Evolutionary conservation across 2,797 vertebrate genomes (phyloP).

Genomic region (Pangasius krempfi): DNA sequence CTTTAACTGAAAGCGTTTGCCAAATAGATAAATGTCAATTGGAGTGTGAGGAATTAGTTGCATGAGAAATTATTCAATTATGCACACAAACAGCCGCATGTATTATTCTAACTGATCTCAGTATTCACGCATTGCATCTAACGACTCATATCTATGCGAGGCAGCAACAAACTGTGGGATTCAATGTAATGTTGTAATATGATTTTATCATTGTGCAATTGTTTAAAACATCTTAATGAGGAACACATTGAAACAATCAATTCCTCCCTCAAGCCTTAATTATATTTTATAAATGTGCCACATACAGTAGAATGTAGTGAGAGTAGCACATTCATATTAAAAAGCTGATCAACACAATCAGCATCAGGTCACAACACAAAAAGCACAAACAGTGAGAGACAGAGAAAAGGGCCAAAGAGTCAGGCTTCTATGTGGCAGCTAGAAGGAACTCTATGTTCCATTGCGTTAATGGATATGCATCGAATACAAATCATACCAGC

Average conservation of each 20-base stretch:
- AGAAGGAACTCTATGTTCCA: neutral
- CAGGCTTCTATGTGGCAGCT: neutral
- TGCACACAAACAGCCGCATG: slow-evolving; percentile 21
- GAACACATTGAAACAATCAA: slow-evolving; percentile 21
- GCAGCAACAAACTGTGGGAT: neutral
- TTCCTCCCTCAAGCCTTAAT: slow-evolving; percentile 17
- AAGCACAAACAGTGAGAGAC: slow-evolving; percentile 31
- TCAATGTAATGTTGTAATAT: neutral
- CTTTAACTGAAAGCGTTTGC: neutral
- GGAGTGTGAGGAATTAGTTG: slow-evolving; percentile 11
- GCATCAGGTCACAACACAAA: slow-evolving; percentile 8
- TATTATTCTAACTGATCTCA: slow-evolving; percentile 27
- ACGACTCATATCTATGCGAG: slow-evolving; percentile 34
- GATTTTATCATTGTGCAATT: slow-evolving; percentile 10
- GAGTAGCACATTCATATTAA: slow-evolving; percentile 15
- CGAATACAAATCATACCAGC: neutral
- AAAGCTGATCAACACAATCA: slow-evolving; percentile 12
- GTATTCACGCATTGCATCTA: slow-evolving; percentile 18
- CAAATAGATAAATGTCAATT: neutral
- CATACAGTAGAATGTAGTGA: neutral
- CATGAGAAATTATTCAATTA: slow-evolving; percentile 37
- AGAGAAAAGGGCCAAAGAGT: neutral
- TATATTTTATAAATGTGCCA: neutral
- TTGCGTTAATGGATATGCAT: neutral
- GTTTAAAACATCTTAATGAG: slow-evolving; percentile 30